Evolutionary conservation across 2,797 vertebrate species (phyloP).

Genomic region (Xenopus petersii): DNA sequence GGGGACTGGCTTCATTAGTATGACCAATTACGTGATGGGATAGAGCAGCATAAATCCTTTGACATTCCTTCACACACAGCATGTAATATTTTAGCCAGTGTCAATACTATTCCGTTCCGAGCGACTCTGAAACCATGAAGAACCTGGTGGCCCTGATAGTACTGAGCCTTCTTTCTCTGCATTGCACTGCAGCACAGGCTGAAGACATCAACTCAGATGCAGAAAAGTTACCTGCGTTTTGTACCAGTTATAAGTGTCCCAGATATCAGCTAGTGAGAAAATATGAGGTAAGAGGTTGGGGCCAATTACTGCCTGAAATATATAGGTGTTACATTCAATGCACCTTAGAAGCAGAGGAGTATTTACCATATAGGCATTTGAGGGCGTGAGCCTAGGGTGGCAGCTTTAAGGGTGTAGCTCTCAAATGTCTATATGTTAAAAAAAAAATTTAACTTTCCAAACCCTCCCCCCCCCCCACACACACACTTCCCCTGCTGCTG

Average conservation of each 20-base stretch:
- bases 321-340: no score
- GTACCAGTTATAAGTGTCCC: constrained; percentile 23
- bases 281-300: constrained; percentile 27
- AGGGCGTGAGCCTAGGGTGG: no score
- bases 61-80: neutral
- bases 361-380: no score
- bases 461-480: no score
- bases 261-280: constrained; percentile 26
- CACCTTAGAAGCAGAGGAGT: no score
- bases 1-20: neutral
- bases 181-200: neutral
- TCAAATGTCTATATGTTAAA: no score
- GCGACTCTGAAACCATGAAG: neutral
- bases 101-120: constrained; percentile 1
- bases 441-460: no score
- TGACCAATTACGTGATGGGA: neutral
- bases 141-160: neutral
- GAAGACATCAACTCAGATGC: constrained; percentile 6
- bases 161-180: constrained; percentile 16
- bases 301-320: no score
- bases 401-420: no score
- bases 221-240: constrained; percentile 12
- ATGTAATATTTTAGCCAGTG: neutral
- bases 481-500: no score
- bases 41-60: neutral